Evolutionary conservation across 2,797 vertebrate species (phyloP).

Genomic region (Triplophysa yarkandensis): DNA sequence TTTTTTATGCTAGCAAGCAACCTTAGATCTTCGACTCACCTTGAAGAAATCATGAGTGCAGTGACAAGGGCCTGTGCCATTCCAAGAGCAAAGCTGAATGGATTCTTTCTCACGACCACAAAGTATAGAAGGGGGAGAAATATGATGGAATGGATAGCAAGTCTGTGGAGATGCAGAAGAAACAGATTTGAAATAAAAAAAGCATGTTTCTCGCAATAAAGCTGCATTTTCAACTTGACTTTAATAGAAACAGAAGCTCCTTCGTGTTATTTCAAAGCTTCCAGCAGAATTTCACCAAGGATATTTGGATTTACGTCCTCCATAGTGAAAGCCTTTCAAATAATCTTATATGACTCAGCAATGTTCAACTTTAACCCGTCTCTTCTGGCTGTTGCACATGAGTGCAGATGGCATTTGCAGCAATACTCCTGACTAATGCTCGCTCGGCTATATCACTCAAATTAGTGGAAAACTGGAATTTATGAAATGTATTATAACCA

Average conservation of each 20-base stretch:
- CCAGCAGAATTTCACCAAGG: slow-evolving; percentile 41
- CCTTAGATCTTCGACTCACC: slow-evolving; percentile 73
- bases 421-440: slow-evolving; percentile 52
- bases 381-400: slow-evolving; percentile 46
- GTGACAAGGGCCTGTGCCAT: slow-evolving; percentile 97
- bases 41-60: slow-evolving; percentile 98
- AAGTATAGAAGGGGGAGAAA: slow-evolving; percentile 92
- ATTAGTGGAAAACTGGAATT: slow-evolving; percentile 65
- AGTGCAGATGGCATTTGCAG: slow-evolving; percentile 37
- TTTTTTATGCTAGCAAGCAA: neutral
- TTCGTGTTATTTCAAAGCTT: slow-evolving; percentile 6
- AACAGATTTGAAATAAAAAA: slow-evolving; percentile 17
- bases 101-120: slow-evolving; percentile 91
- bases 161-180: slow-evolving; percentile 70
- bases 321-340: neutral
- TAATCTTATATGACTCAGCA: slow-evolving; percentile 29
- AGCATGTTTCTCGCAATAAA: neutral
- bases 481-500: slow-evolving; percentile 67
- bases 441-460: slow-evolving; percentile 59
- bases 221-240: neutral
- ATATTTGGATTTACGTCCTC: slow-evolving; percentile 41
- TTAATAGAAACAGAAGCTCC: neutral
- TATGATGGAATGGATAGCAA: slow-evolving; percentile 87
- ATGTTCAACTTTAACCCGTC: slow-evolving; percentile 38
- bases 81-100: slow-evolving; percentile 87